Evolutionary conservation across 2,113 vertebrate genomes (phyloP).

Genomic region (Pantherophis guttatus): DNA sequence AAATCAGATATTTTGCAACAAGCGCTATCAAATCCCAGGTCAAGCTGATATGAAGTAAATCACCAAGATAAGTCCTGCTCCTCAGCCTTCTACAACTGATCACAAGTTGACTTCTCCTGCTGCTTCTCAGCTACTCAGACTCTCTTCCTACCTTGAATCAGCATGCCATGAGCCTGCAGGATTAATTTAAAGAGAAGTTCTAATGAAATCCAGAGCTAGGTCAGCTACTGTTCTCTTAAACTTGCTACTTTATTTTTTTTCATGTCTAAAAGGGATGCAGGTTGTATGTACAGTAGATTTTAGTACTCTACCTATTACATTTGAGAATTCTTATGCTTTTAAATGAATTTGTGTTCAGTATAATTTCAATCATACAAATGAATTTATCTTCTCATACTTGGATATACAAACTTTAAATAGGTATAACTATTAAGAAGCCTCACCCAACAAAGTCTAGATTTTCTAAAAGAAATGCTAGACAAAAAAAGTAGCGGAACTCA

Average conservation of each 20-base stretch:
- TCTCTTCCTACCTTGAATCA: conserved; percentile 15
- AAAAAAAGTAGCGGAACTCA: conserved; percentile 14
- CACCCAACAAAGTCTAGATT: conserved; percentile 3
- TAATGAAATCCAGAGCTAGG: background rate
- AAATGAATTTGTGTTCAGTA: conserved; percentile 28
- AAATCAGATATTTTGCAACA: conserved; percentile 80
- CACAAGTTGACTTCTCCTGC: conserved; percentile 52
- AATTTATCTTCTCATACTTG: conserved; percentile 36
- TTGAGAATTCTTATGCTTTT: conserved; percentile 7
- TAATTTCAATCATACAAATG: conserved; percentile 22
- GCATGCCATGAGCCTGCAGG: conserved; percentile 17
- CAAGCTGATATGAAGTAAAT: conserved; percentile 49
- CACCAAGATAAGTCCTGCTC: conserved; percentile 46
- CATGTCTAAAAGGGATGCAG: background rate
- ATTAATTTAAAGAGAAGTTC: conserved; percentile 45
- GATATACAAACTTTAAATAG: conserved; percentile 18
- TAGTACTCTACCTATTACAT: conserved; percentile 22
- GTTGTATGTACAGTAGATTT: background rate
- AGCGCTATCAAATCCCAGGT: conserved; percentile 62
- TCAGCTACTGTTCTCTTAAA: background rate
- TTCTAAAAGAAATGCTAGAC: background rate
- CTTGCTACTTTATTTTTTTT: background rate
- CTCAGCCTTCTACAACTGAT: conserved; percentile 42
- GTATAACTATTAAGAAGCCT: conserved; percentile 23
- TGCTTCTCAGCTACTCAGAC: conserved; percentile 51